Conservation (phyloP, 1,140 invertebrate genomes). For the Pseudomyrmex dendroicus region DNA sequence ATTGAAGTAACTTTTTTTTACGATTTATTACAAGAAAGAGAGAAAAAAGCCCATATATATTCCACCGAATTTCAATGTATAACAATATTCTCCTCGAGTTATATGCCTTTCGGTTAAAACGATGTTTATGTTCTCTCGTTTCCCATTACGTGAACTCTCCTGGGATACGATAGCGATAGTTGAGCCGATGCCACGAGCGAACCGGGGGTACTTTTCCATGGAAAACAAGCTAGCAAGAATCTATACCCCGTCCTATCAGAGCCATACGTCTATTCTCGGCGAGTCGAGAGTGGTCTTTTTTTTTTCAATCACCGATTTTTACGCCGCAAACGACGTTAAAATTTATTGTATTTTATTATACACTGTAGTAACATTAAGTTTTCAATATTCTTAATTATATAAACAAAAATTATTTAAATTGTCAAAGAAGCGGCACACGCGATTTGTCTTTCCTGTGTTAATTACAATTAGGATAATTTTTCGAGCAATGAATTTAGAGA, state of each 20-base stretch:
- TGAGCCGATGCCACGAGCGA: slow-evolving; percentile 49
- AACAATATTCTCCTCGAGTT: slow-evolving; percentile 31
- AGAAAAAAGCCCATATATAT: not conserved
- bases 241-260: not conserved
- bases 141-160: slow-evolving; percentile 44
- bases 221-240: slow-evolving; percentile 40
- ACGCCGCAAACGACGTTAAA: too few species aligned
- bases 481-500: too few species aligned
- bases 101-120: not conserved
- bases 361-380: not conserved
- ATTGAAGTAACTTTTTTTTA: not conserved
- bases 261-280: not conserved
- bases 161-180: slow-evolving; percentile 34
- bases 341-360: not conserved
- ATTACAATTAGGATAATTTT: too few species aligned
- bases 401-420: slow-evolving; percentile 17
- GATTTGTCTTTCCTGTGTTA: not conserved
- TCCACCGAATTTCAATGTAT: slow-evolving; percentile 13
- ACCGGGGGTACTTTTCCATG: slow-evolving; percentile 49
- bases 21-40: not conserved
- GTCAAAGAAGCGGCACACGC: not conserved
- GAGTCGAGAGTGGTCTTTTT: slow-evolving; percentile 7
- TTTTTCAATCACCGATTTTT: not conserved
- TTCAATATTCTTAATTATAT: not conserved
- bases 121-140: slow-evolving; percentile 47